Base-by-base conservation (phyloP, 2,797 vertebrate genomes). In the Austrolebias charrua region DNA sequence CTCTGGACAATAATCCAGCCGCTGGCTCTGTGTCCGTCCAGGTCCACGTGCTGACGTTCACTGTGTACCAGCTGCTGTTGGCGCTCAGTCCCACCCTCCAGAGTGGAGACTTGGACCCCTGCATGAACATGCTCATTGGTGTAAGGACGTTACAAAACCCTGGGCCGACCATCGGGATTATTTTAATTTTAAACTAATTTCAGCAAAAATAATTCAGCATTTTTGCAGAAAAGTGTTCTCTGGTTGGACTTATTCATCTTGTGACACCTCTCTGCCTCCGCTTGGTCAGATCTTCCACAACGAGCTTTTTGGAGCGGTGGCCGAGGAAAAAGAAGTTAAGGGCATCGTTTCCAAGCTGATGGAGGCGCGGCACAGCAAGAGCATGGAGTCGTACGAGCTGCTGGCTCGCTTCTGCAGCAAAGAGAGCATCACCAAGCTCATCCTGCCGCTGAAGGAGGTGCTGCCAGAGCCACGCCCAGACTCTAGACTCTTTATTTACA, bases 291-390 rank as follows among this genome's bases (percentile, higher is more conserved):
- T 98, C 81, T 98, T 98, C 85, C 97, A 98, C 86, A 94, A 93
- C 0, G 98, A 99, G 83, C 88, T 99, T 62, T 99, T 99, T 42
- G 98, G 98, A 1, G 76, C 92, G 0, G 44, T 99, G 49, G 96
- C 98, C 0, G 97, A 96, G 86, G 96, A 99, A 83, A 99, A 99
- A 71, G 95, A 96, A 51, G 95, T 99, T 50, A 98, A 95, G 58
- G 96, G 96, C 38, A 99, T 99, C 6, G 89, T 96, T 54, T 97
- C 96, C 63, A 99, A 99, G 85, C 87, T 96, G 72, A 98, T 98
- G 96, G 98, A 99, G 87, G 98, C 97, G 0, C 94, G 96, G 35
- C 95, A 95, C 91, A 99, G 93, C 90, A 99, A 98, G 85, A 98
- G 98, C 82, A 95, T 94, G 0, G 95, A 98, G 77, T 97, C 96